Percentiles rank a stretch among this genome's conserved stretches.
Evolutionary conservation across 2,113 vertebrate species (phyloP).

Genomic region (Chrysemys picta): DNA sequence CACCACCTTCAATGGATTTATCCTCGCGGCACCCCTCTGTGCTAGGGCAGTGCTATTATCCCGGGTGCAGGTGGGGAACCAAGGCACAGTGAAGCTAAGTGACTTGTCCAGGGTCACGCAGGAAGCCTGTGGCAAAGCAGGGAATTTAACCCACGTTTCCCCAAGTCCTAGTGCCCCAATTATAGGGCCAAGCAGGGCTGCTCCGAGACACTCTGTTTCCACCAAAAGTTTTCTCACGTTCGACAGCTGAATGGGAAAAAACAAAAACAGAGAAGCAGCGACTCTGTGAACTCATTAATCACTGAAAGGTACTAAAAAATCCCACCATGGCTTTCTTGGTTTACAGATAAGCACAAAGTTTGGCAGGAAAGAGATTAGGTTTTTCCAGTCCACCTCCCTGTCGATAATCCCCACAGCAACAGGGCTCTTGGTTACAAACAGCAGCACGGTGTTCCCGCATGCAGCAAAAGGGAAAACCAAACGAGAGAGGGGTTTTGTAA

Average conservation of each 20-base stretch:
- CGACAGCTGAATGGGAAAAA: accelerated
- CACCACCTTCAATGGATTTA: background rate
- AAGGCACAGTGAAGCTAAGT: background rate
- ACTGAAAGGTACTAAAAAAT: slow-evolving; percentile 6
- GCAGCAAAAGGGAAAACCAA: slow-evolving; percentile 16
- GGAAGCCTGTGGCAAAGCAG: background rate
- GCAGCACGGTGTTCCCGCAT: accelerated
- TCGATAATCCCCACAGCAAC: slow-evolving; percentile 67
- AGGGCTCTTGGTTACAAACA: slow-evolving; percentile 35
- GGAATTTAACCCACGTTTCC: background rate
- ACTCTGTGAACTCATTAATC: slow-evolving; percentile 15
- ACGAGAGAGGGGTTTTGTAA: background rate
- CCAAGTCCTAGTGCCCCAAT: background rate
- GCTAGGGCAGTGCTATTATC: background rate
- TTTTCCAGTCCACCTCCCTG: slow-evolving; percentile 47
- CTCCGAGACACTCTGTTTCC: background rate
- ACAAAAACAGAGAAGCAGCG: background rate
- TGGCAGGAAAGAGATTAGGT: slow-evolving; percentile 75
- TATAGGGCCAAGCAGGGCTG: background rate
- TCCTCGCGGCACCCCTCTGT: background rate
- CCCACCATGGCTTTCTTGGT: slow-evolving; percentile 34
- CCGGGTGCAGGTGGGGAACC: background rate
- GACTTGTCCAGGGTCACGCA: background rate
- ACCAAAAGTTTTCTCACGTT: background rate
- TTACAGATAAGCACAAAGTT: slow-evolving; percentile 70